These are phyloP conservation scores for Parelbella ahira DNA, from an alignment of 2,888 invertebrate genomes.

Conservation along the genomic window DNA sequence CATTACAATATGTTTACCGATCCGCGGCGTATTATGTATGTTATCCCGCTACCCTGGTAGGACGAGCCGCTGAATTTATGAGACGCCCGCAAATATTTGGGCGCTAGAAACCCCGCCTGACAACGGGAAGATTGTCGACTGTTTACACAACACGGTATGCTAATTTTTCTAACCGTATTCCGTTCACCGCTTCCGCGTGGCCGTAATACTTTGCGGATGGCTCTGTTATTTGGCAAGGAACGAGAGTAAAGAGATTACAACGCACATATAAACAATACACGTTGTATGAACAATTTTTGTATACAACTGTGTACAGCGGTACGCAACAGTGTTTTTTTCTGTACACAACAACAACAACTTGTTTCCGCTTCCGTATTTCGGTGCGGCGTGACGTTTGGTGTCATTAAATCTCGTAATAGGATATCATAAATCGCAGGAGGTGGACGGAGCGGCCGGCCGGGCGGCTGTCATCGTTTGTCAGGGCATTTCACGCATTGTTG, in stretches of 20 bases:
- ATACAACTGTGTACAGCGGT: too few species aligned
- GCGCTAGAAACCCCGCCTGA: slow-evolving; percentile 72
- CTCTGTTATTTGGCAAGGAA: too few species aligned
- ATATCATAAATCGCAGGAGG: slow-evolving; percentile 78
- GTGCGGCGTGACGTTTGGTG: slow-evolving; percentile 58
- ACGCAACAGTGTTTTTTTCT: too few species aligned
- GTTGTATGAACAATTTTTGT: too few species aligned
- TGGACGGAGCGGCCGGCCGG: slow-evolving; percentile 64
- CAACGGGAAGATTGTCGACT: slow-evolving; percentile 74
- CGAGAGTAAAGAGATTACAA: too few species aligned
- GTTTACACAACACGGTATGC: slow-evolving; percentile 70
- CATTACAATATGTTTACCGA: slow-evolving; percentile 81
- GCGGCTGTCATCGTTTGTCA: slow-evolving; percentile 81
- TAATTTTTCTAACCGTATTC: slow-evolving; percentile 68
- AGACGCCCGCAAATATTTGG: slow-evolving; percentile 78
- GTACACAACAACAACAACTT: too few species aligned
- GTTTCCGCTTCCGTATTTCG: slow-evolving; percentile 20
- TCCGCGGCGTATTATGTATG: slow-evolving; percentile 79
- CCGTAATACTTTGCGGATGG: too few species aligned
- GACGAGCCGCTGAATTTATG: slow-evolving; percentile 75
- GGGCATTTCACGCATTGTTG: slow-evolving; percentile 80
- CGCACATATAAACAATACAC: too few species aligned
- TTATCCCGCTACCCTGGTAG: slow-evolving; percentile 78
- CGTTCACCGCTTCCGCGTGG: slow-evolving; percentile 38
- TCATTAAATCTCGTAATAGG: slow-evolving; percentile 80